Conservation (phyloP, 2,888 invertebrate species). For the Nasonia oneida region DNA sequence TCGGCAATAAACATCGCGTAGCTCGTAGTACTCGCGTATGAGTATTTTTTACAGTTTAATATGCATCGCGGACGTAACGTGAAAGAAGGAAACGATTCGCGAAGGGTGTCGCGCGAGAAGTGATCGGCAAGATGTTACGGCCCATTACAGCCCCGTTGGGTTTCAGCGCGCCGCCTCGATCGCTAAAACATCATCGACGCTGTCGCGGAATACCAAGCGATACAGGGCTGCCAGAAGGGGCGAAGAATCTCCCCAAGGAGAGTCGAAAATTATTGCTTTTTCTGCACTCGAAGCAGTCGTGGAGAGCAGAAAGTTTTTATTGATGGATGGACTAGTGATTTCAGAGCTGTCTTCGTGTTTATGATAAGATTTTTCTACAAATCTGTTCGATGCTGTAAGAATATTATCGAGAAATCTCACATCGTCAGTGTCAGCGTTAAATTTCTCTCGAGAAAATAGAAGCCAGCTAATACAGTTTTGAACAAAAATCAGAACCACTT, state of each 20-base stretch:
- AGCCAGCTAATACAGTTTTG: neutral
- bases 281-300: neutral
- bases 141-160: constrained; percentile 74
- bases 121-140: constrained; percentile 76
- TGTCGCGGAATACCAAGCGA: constrained; percentile 74
- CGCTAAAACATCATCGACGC: constrained; percentile 75
- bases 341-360: neutral
- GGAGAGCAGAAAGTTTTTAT: constrained; percentile 26
- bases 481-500: neutral
- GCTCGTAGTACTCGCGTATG: neutral
- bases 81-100: constrained; percentile 56
- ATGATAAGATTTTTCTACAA: no score
- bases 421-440: neutral
- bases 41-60: constrained; percentile 38
- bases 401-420: no score
- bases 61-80: neutral
- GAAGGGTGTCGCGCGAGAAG: constrained; percentile 69
- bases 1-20: constrained; percentile 25
- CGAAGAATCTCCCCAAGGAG: neutral
- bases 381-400: no score
- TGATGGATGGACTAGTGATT: neutral
- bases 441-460: neutral
- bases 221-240: constrained; percentile 54
- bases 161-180: constrained; percentile 64
- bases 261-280: constrained; percentile 39